Evolutionary conservation across 1,140 invertebrate species (phyloP).

Genomic region (Drosophila biarmipes): DNA sequence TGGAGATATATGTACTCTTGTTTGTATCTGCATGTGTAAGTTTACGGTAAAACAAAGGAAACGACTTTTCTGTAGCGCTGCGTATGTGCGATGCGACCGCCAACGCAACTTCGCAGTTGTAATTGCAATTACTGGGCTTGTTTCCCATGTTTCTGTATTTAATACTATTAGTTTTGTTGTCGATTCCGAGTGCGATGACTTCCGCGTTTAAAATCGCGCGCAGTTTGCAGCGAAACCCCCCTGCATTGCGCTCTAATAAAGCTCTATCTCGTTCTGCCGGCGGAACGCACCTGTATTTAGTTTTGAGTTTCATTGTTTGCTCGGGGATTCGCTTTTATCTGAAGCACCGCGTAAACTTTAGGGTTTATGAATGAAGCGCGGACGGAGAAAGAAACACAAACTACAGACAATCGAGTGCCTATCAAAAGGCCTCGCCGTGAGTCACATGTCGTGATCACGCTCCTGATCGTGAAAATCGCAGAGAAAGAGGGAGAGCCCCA

Average conservation of each 20-base stretch:
- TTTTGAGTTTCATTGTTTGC: constrained; percentile 35
- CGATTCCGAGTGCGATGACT: constrained; percentile 58
- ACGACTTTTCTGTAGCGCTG: constrained; percentile 52
- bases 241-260: constrained; percentile 29
- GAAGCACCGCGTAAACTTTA: constrained; percentile 44
- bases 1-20: constrained; percentile 3
- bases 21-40: constrained; percentile 1
- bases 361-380: constrained; percentile 62
- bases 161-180: constrained; percentile 37
- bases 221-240: constrained; percentile 26
- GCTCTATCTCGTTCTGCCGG: not conserved
- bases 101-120: constrained; percentile 57
- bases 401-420: constrained; percentile 31
- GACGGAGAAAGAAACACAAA: constrained; percentile 15
- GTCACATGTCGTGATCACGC: constrained; percentile 39
- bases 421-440: constrained; percentile 41
- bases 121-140: constrained; percentile 29
- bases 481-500: constrained; percentile 7
- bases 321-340: constrained; percentile 53
- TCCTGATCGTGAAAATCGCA: constrained; percentile 39
- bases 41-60: constrained; percentile 62
- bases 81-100: constrained; percentile 53
- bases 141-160: constrained; percentile 8
- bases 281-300: constrained; percentile 38
- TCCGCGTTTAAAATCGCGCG: constrained; percentile 61